Percentiles rank a stretch among this genome's conserved stretches.
Evolutionary conservation across 2,113 vertebrate genomes (phyloP).

Genomic region (Tupaia chinensis): DNA sequence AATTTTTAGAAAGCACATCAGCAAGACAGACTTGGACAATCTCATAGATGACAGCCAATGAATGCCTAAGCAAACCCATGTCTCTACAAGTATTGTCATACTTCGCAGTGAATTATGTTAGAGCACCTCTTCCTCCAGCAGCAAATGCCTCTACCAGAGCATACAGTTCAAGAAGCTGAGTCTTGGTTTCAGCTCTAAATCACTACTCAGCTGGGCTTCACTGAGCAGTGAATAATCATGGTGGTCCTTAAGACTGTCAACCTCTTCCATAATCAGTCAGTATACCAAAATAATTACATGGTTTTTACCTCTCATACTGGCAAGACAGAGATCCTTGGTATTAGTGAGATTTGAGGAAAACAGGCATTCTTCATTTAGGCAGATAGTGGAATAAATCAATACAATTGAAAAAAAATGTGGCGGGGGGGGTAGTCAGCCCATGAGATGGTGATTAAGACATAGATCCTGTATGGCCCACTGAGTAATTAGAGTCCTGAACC

Average conservation of each 20-base stretch:
- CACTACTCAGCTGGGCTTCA: rapidly evolving
- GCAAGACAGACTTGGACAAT: neutral
- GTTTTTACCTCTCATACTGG: neutral
- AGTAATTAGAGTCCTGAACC: too few species aligned
- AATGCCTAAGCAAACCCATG: neutral
- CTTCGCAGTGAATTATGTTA: neutral
- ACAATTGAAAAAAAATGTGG: neutral
- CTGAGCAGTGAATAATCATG: neutral
- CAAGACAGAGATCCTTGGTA: neutral
- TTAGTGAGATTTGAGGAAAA: neutral
- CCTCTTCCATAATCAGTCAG: neutral
- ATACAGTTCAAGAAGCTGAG: neutral
- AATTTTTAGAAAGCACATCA: neutral
- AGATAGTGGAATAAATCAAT: neutral
- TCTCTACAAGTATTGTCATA: neutral
- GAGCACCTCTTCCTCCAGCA: neutral
- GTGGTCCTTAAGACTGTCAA: neutral
- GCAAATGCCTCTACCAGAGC: neutral
- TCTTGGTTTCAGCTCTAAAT: neutral
- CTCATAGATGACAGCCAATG: neutral
- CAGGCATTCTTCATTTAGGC: neutral
- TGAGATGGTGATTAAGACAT: too few species aligned
- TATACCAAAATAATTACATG: neutral
- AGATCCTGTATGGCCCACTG: too few species aligned
- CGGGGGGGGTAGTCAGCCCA: too few species aligned